Percentiles rank a stretch among this genome's conserved stretches.
Conservation (phyloP, 2,113 vertebrate genomes). For the Nettapus auritus region DNA sequence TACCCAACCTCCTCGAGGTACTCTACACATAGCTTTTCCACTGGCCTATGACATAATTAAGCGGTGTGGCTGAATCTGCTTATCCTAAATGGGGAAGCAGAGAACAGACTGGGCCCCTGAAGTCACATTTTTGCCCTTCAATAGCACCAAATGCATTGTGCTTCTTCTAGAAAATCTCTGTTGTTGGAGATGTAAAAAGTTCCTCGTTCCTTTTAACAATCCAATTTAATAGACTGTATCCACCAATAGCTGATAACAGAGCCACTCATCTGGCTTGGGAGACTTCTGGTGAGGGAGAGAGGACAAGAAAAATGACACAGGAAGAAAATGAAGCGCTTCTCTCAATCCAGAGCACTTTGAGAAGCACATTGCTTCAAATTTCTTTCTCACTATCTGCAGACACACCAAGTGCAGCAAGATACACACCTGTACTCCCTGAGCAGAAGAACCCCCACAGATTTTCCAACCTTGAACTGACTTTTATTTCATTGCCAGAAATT, state of each 20-base stretch:
- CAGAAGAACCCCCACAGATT: not conserved
- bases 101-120: fast-evolving
- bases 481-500: not conserved
- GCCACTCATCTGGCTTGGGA: not conserved
- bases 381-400: not conserved
- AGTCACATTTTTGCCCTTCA: not conserved
- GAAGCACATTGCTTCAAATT: not conserved
- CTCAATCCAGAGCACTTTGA: not conserved
- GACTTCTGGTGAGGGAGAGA: not conserved
- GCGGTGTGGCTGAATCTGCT: not conserved
- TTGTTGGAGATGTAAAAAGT: not conserved
- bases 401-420: not conserved
- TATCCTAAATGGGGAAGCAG: not conserved
- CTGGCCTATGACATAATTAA: not conserved
- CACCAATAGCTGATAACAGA: not conserved
- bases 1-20: not conserved
- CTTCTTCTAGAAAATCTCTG: not conserved
- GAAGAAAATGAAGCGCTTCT: not conserved
- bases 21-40: not conserved
- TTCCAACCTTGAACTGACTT: not conserved
- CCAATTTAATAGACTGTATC: not conserved
- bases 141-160: not conserved
- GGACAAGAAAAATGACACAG: not conserved
- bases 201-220: not conserved
- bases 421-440: not conserved